Percentiles rank a stretch among this genome's conserved stretches.
phyloP scores from a whole-genome alignment of 1,140 invertebrate genomes.

The Oedothorax gibbosus region DNA sequence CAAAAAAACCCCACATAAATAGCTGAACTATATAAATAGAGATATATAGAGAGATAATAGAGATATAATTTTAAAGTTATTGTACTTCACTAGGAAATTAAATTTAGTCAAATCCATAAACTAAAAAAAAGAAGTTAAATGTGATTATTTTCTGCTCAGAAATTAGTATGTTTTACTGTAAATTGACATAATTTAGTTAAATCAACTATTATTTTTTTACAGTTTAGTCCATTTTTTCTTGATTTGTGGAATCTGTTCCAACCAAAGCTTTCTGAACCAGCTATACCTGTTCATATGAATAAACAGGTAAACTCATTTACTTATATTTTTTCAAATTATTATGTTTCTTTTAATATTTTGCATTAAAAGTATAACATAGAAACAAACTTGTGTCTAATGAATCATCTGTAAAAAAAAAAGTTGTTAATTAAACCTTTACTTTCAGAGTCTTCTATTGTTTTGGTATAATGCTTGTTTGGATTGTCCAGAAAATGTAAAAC shows the following conservation, averaged over 20 bases:
- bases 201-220: slow-evolving; percentile 67
- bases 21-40: too few relatives aligned
- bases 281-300: slow-evolving; percentile 93
- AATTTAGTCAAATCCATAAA: too few relatives aligned
- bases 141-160: neutral
- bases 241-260: slow-evolving; percentile 95
- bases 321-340: neutral
- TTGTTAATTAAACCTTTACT: neutral
- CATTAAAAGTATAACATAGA: neutral
- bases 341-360: neutral
- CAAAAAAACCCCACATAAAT: too few relatives aligned
- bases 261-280: slow-evolving; percentile 93
- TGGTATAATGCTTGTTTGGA: slow-evolving; percentile 93
- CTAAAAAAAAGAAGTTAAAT: too few relatives aligned
- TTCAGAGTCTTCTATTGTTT: slow-evolving; percentile 82
- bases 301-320: slow-evolving; percentile 75
- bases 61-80: too few relatives aligned
- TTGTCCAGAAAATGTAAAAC: slow-evolving; percentile 90
- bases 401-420: neutral
- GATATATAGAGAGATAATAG: too few relatives aligned
- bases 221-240: slow-evolving; percentile 79
- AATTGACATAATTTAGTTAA: neutral
- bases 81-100: too few relatives aligned
- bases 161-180: too few relatives aligned
- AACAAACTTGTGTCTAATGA: neutral